Percentiles rank a stretch among this genome's conserved stretches.
phyloP scores from a whole-genome alignment of 2,888 invertebrate species.

The Pardosa pseudoannulata region DNA sequence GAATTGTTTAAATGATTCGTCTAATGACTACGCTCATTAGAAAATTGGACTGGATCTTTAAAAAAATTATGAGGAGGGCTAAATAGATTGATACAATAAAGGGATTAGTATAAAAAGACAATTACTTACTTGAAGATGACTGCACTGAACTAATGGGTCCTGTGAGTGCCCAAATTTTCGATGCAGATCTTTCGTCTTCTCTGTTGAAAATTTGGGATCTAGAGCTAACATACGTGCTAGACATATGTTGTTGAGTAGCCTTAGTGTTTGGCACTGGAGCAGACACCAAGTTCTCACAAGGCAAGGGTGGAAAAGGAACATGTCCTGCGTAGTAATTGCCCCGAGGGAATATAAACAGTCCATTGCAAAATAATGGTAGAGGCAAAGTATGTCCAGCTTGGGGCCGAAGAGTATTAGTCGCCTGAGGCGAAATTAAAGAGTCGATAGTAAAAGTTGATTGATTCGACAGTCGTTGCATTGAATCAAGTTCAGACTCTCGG shows the following conservation, averaged over 20 bases:
- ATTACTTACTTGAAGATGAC: constrained; percentile 11
- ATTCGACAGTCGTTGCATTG: constrained; percentile 57
- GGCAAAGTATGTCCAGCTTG: constrained; percentile 25
- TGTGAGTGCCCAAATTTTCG: constrained; percentile 44
- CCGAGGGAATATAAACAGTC: constrained; percentile 51
- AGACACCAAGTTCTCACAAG: constrained; percentile 26
- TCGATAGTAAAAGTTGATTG: constrained; percentile 48
- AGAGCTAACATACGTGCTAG: not conserved
- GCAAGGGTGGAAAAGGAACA: constrained; percentile 21
- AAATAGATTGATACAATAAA: too few relatives aligned
- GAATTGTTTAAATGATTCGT: too few relatives aligned
- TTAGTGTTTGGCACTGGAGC: not conserved
- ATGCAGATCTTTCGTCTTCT: constrained; percentile 35
- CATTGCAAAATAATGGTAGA: constrained; percentile 49
- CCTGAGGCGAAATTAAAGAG: constrained; percentile 50
- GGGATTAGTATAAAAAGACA: too few relatives aligned
- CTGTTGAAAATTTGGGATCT: not conserved
- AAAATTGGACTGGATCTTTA: too few relatives aligned
- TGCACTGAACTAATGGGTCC: constrained; percentile 14
- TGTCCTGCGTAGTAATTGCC: constrained; percentile 34
- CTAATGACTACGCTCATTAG: too few relatives aligned
- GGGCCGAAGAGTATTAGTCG: constrained; percentile 13
- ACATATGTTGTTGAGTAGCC: constrained; percentile 8
- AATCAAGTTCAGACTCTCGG: not conserved
- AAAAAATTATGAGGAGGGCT: too few relatives aligned